Evolutionary conservation across 2,113 vertebrate species (phyloP), one percentile per base, ranked within the genome.

Genomic region (Ceyx cyanopectus): DNA sequence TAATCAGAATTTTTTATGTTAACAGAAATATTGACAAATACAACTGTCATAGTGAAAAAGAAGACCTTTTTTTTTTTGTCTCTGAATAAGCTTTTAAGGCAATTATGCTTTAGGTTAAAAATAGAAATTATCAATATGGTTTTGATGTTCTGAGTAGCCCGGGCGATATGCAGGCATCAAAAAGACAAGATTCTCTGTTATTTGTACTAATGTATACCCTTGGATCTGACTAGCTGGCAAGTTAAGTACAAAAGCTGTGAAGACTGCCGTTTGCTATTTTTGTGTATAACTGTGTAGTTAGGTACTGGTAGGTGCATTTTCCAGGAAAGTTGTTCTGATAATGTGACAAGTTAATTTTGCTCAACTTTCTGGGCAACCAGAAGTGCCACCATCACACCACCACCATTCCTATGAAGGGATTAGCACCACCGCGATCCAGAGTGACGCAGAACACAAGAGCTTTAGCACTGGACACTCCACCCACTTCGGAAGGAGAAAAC

Each of bases 351-450:
- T 53, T 13, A 23, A 27, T 60, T 45, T 12, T 41, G 21, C 12
- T 53, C 12, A 30, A 50, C 4, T 7, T 32, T 50, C 54, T 11
- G 24, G 0, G 3, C 32, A 85, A 54, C 12, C 14, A 4, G 1
- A 61, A 70, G 15, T 0, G 37, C 18, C 4, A 1, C 54, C 37
- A 32, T 5, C 29, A 50, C 6, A 85, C 8, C 8, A 1, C 6
- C 2, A 1, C 5, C 8, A 15, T 34, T 8, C 19, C 34, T 40
- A 7, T 40, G 3, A 22, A 41, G 72, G 34, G 40, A 46, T 8
- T 2, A 2, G 13, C 12, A 14, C 13, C 51, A 2, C 27, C 11
- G 48, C 0, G 1, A 21, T 16, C 7, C 43, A 19, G 26, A 0
- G 1, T 0, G 34, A 26, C 30, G 4, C 23, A 37, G 41, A 5